phyloP scores from a whole-genome alignment of 2,113 vertebrate species.

The Chloroceryle aenea region DNA sequence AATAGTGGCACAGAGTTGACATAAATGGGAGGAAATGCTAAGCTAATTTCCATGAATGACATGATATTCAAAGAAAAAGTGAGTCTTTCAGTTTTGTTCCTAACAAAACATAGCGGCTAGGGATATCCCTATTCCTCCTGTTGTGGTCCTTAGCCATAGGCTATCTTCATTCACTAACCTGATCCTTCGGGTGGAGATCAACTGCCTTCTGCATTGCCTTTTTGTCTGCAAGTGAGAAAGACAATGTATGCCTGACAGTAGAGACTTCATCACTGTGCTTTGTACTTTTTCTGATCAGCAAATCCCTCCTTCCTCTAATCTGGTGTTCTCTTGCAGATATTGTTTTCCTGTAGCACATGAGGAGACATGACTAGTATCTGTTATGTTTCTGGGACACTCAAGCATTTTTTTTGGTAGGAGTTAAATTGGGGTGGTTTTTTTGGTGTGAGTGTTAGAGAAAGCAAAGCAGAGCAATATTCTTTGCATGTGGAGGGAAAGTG shows the following conservation, averaged over 20 bases:
- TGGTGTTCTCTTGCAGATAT: background rate
- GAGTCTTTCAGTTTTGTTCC: background rate
- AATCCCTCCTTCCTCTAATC: background rate
- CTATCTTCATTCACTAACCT: background rate
- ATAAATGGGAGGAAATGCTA: background rate
- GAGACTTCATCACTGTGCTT: background rate
- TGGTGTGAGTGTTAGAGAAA: background rate
- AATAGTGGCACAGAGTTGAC: slow-evolving; percentile 3
- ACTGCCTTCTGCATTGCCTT: background rate
- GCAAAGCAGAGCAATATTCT: background rate
- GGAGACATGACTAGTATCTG: background rate
- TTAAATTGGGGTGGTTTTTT: background rate
- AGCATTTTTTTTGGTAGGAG: background rate
- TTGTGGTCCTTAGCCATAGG: background rate
- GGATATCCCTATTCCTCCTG: background rate
- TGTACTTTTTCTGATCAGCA: background rate
- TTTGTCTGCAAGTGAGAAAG: background rate
- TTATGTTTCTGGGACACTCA: background rate
- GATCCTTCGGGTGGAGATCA: background rate
- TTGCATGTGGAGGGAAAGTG: background rate
- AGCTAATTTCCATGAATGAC: background rate
- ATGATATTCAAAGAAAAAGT: background rate
- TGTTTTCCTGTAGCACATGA: background rate
- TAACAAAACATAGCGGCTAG: background rate
- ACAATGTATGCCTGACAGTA: background rate